Base-by-base conservation (phyloP, 2,888 invertebrate species). In the Agrochola macilenta region DNA sequence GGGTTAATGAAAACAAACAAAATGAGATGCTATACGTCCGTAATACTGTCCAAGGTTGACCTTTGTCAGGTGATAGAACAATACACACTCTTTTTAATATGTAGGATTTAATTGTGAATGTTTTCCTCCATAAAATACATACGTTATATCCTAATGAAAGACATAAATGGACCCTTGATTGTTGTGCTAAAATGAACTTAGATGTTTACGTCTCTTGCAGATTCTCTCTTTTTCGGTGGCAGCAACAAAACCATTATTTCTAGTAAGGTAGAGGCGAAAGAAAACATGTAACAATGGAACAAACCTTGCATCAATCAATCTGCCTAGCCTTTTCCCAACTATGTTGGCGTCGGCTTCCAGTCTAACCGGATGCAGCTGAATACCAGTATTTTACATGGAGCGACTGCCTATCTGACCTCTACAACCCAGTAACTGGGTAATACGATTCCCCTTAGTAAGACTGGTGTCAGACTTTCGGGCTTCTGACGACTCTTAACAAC, bases 41-140 rank as follows among this genome's bases (percentile, higher is more conserved):
- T 49, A 63, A 63, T 72, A 49, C 46, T 58, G 49, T 60, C 30
- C 26, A 39, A 39, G 30, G 26, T 57, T 54, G 9, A 17, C 81
- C 52, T 54, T 60, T 60, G 46, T 58, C 58, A 64, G 14, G 17
- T 17, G 5, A 64, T n/a, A 26, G 64, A 60, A 74, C 65, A 61
- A 74, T 74, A 60, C 23, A 74, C 26, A 17, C 17, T 23, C 75
- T 35, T 54, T 65, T 81, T 74, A 81, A 49, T 76, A 82, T 49
- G 26, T 14, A 61, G 1, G 39, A 14, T 66, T 57, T 63, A 35
- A 26, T 68, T n/a, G 52, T 12, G 61, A 58, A 39, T 26, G 0
- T 79, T 79, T 64, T 64, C 78, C 78, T 77, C 78, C n/a, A 57
- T 68, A 68, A n/a, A 57, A 68, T 39, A 76, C 60, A 54, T 68